Evolutionary conservation across 1,140 invertebrate genomes (phyloP).

Genomic region (Drosophila erecta): DNA sequence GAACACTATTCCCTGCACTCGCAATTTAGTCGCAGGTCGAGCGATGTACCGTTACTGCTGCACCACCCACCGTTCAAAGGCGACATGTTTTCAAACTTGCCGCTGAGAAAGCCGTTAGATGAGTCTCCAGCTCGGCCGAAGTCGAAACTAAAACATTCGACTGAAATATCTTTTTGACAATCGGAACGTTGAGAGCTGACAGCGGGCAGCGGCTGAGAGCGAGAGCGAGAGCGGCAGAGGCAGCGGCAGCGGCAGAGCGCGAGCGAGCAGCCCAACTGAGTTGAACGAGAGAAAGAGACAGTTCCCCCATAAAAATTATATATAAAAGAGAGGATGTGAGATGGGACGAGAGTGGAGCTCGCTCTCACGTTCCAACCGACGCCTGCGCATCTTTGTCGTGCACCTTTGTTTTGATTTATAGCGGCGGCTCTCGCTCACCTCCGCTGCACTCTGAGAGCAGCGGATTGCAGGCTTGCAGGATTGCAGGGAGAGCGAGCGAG

Average conservation of each 20-base stretch:
- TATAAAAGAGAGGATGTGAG: slow-evolving; percentile 33
- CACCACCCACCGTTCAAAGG: slow-evolving; percentile 45
- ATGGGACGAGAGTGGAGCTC: slow-evolving; percentile 15
- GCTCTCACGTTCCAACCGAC: slow-evolving; percentile 20
- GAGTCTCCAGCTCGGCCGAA: neutral
- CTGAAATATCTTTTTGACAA: slow-evolving; percentile 74
- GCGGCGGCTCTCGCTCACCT: slow-evolving; percentile 2
- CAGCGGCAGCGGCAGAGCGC: slow-evolving; percentile 3
- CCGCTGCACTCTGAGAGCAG: slow-evolving; percentile 14
- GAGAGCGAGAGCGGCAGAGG: slow-evolving; percentile 27
- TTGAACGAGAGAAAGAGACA: slow-evolving; percentile 24
- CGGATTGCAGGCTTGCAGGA: slow-evolving; percentile 25
- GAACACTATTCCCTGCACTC: slow-evolving; percentile 14
- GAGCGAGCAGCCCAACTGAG: slow-evolving; percentile 2
- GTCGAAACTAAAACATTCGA: neutral
- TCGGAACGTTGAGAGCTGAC: slow-evolving; percentile 81
- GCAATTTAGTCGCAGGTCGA: slow-evolving; percentile 4
- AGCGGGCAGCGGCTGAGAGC: slow-evolving; percentile 31
- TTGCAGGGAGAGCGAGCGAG: slow-evolving; percentile 9
- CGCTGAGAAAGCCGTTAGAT: no score
- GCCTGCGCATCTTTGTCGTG: slow-evolving; percentile 43
- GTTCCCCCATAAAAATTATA: slow-evolving; percentile 75
- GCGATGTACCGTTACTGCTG: slow-evolving; percentile 34
- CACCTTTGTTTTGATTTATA: slow-evolving; percentile 77
- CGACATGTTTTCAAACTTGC: slow-evolving; percentile 43